A percentile compares a stretch with the other conserved stretches of the same genome.
These are phyloP conservation scores for Chinchilla lanigera DNA, from an alignment of 2,113 vertebrate species.

Conservation along the genomic window DNA sequence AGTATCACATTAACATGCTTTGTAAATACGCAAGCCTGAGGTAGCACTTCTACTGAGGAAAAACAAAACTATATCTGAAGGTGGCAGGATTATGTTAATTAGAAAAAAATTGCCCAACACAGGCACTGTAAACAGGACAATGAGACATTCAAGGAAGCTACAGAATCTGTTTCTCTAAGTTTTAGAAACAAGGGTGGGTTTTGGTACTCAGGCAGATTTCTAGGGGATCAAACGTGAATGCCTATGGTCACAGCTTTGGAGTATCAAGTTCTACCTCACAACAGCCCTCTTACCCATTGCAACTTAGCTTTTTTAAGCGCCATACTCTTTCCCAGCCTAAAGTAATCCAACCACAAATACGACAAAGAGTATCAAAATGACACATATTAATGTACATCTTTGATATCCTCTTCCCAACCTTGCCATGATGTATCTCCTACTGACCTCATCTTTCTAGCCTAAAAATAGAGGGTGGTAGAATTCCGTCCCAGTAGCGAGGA, in stretches of 20 bases:
- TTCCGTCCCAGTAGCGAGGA: not conserved
- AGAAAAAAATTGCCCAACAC: not conserved
- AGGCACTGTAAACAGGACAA: not conserved
- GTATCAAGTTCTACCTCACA: not conserved
- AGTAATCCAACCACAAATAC: conserved; percentile 27
- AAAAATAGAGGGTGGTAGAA: conserved; percentile 37
- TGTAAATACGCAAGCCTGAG: not conserved
- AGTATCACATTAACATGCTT: not conserved
- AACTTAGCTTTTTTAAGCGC: not conserved
- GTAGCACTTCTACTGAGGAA: not conserved
- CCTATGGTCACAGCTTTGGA: not conserved
- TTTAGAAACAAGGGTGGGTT: not conserved
- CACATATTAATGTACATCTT: not conserved
- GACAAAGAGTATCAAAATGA: not conserved
- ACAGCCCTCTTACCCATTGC: not conserved
- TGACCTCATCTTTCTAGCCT: conserved; percentile 41
- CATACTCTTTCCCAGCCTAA: not conserved
- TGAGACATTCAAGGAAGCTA: not conserved
- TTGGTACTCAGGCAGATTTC: not conserved
- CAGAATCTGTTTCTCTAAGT: not conserved
- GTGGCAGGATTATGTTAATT: not conserved
- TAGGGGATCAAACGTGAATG: not conserved
- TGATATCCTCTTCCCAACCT: not conserved
- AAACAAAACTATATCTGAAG: not conserved
- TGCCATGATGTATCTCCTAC: not conserved